Conservation (phyloP, 2,113 vertebrate species). For the human (Homo sapiens) region GRCh38 chr9:112459001-112459500, state of each 20-base stretch:
- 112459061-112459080: background rate
- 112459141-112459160: background rate
- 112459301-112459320: background rate
- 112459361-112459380: background rate
- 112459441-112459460: constrained; percentile 88
- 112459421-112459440: background rate
- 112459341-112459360: constrained; percentile 27
- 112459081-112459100: background rate
- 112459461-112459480: constrained; percentile 94
- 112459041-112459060: background rate
- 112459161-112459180: background rate
- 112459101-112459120: background rate
- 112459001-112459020: too few species aligned
- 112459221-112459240: constrained; percentile 18
- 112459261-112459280: background rate
- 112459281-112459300: background rate
- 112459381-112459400: background rate
- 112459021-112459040: background rate
- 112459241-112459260: background rate
- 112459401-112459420: background rate
- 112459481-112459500: constrained; percentile 88
- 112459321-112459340: background rate
- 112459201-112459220: background rate
- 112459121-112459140: background rate
- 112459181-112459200: background rate